Conservation (phyloP, 1,140 invertebrate species). For the Diuraphis noxia region DNA sequence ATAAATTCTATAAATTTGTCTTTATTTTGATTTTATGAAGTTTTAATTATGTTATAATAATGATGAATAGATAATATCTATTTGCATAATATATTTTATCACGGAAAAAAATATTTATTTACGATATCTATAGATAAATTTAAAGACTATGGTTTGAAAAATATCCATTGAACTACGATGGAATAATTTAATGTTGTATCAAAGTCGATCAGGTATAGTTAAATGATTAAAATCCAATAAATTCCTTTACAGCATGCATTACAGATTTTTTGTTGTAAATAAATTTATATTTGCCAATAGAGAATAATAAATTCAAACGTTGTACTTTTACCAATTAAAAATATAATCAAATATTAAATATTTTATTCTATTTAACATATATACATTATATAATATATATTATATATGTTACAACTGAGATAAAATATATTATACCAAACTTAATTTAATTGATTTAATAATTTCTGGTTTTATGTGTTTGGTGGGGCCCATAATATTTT, state of each 20-base stretch:
- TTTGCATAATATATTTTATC: no score
- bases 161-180: neutral
- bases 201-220: neutral
- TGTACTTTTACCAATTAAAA: neutral
- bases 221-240: neutral
- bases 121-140: neutral
- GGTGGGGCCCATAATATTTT: no score
- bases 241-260: neutral
- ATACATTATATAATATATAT: no score
- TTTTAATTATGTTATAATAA: neutral
- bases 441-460: no score
- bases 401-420: no score
- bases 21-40: neutral
- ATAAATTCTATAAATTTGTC: no score
- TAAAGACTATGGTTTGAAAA: neutral
- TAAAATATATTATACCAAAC: no score
- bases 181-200: neutral
- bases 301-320: neutral
- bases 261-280: neutral
- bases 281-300: neutral
- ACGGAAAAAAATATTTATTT: neutral
- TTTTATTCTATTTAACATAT: no score
- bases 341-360: no score
- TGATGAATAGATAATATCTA: neutral
- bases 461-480: no score